Evolutionary conservation across 2,888 invertebrate genomes (phyloP).

Genomic region (Trilocha varians): DNA sequence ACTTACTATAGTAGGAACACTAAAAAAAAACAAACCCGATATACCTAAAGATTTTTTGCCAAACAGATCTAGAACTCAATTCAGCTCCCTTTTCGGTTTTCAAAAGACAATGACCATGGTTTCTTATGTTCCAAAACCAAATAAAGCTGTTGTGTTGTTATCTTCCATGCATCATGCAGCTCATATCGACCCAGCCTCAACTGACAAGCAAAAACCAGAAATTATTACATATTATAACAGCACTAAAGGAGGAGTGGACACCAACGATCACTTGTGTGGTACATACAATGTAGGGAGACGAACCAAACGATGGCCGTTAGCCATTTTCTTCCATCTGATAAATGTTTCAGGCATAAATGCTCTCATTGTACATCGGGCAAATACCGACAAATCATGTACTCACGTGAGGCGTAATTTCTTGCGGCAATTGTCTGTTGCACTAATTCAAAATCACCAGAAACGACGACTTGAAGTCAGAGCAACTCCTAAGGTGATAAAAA

Average conservation of each 20-base stretch:
- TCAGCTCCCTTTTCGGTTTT: constrained; percentile 16
- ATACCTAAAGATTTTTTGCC: constrained; percentile 12
- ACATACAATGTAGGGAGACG: constrained; percentile 17
- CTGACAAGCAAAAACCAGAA: constrained; percentile 14
- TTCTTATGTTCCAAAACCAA: constrained; percentile 14
- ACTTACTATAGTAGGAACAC: constrained; percentile 11
- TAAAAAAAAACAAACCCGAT: constrained; percentile 14
- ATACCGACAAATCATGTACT: too few species aligned
- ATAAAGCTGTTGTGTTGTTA: constrained; percentile 16
- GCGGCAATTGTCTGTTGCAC: too few species aligned
- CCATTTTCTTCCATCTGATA: neutral
- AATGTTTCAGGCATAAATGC: constrained; percentile 4
- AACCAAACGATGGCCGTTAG: constrained; percentile 15
- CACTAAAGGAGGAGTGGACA: constrained; percentile 9
- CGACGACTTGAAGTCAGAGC: too few species aligned
- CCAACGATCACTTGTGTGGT: constrained; percentile 14
- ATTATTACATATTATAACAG: constrained; percentile 19
- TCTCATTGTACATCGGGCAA: too few species aligned
- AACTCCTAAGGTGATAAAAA: too few species aligned
- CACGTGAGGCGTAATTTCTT: too few species aligned
- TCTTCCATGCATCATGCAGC: constrained; percentile 18
- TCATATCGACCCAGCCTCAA: constrained; percentile 10
- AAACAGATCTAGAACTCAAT: constrained; percentile 10
- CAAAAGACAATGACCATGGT: constrained; percentile 14
- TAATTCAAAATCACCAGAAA: too few species aligned